Evolutionary conservation across 2,113 vertebrate species (phyloP), one percentile per base, ranked within the genome.

Genomic region (Oncorhynchus clarkii): DNA sequence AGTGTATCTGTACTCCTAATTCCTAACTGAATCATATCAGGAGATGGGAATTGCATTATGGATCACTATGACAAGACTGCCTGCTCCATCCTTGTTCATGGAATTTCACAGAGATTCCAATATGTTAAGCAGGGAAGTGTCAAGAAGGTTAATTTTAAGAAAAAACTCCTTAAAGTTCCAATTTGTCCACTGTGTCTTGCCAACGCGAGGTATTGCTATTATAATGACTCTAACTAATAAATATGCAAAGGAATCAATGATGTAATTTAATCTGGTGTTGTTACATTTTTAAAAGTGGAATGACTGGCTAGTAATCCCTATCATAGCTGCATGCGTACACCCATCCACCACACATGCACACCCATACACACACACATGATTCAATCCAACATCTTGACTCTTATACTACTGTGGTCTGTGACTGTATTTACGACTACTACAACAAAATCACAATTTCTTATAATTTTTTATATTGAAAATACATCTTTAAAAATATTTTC

Each of bases 221-320:
- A n/a, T 7, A 95, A 96, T 87, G 84, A 94, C 93, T 92, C 93
- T 94, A 92, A 92, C 87, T 90, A 94, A 95, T 93, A 92, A 93
- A 96, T 96, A 96, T 94, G 95, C 94, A 95, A 93, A 93, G 86
- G 90, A 91, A 95, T 95, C 95, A 94, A 97, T 97, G 96, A 95
- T 93, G 94, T 94, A 96, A 97, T 96, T 94, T 95, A 95, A 95
- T 94, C 92, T 92, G 89, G 85, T 90, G 90, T 86, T 88, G 81
- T 84, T 89, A 8, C 3, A 51, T 39, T 51, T 51, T 51, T 51
- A 16, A 89, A 94, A 60, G n/a, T 22, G 26, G 64, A 22, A 66
- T 27, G 64, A 27, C 24, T 7, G 7, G 22, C 54, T n/a, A 14
- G 16, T 68, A 65, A 31, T 34, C 68, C 8, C 48, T 27, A 8